phyloP scores from a whole-genome alignment of 2,113 vertebrate species.

The Barbus barbus region DNA sequence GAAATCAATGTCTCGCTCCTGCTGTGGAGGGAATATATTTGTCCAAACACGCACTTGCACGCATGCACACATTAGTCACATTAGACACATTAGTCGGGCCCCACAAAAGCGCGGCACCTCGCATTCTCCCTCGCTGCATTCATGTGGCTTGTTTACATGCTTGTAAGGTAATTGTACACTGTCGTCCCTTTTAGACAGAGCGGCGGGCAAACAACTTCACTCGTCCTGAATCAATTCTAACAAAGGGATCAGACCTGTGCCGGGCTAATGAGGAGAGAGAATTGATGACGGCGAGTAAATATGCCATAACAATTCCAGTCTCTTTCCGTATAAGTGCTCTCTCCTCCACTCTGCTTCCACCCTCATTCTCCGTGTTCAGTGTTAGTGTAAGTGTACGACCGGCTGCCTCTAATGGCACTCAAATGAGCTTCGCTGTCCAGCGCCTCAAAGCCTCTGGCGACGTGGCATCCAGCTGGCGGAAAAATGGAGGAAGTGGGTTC shows the following conservation, averaged over 20 bases:
- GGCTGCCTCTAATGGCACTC: constrained; percentile 35
- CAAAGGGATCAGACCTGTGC: constrained; percentile 42
- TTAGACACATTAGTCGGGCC: constrained; percentile 30
- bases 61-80: not conserved
- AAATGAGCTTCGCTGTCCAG: constrained; percentile 33
- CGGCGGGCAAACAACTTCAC: constrained; percentile 37
- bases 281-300: constrained; percentile 38
- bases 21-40: constrained; percentile 35
- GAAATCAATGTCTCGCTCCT: constrained; percentile 40
- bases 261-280: constrained; percentile 39
- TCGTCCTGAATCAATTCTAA: constrained; percentile 36
- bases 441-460: constrained; percentile 16
- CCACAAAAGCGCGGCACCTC: not conserved
- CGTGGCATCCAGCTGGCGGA: not conserved
- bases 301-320: constrained; percentile 6
- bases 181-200: constrained; percentile 26
- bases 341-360: constrained; percentile 1
- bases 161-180: constrained; percentile 39
- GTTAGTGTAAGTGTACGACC: constrained; percentile 29
- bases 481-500: constrained; percentile 20
- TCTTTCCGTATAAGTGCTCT: not conserved
- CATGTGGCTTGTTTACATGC: constrained; percentile 41
- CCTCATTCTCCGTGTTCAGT: not conserved
- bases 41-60: constrained; percentile 21
- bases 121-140: constrained; percentile 1